A percentile compares a stretch with the other conserved stretches of the same genome.
Evolutionary conservation across 2,797 vertebrate genomes (phyloP).

Genomic region (Vireo griseus): DNA sequence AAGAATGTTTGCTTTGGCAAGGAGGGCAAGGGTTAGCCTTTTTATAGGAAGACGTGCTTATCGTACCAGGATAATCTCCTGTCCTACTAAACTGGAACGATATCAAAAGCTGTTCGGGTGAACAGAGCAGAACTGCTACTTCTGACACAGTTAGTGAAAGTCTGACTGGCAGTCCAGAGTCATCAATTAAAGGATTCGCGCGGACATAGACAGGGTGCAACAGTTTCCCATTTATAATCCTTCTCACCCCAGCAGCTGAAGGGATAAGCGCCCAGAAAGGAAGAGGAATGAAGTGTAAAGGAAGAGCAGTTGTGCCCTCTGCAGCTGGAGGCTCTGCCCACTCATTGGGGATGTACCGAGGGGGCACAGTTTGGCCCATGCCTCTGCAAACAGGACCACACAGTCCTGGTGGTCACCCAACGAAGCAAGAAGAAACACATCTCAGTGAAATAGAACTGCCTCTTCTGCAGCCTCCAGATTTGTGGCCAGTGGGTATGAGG

Average conservation of each 20-base stretch:
- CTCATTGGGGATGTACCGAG: fast-evolving
- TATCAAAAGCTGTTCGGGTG: background rate
- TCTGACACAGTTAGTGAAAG: background rate
- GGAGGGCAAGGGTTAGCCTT: background rate
- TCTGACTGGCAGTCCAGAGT: background rate
- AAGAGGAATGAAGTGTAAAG: background rate
- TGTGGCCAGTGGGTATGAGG: fast-evolving
- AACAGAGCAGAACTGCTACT: background rate
- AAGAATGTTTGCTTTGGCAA: conserved; percentile 1
- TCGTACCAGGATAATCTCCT: background rate
- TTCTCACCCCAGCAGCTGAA: background rate
- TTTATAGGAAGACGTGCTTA: background rate
- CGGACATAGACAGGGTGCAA: fast-evolving
- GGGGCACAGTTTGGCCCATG: background rate
- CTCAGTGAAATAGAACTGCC: background rate
- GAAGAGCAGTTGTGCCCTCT: background rate
- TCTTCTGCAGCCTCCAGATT: background rate
- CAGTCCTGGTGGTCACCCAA: fast-evolving
- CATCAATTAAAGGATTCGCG: fast-evolving
- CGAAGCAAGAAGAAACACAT: fast-evolving
- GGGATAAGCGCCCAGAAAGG: background rate
- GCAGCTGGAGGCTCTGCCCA: fast-evolving
- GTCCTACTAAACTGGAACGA: background rate
- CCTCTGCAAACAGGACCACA: fast-evolving
- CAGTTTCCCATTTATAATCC: fast-evolving